Base-by-base conservation (phyloP, 2,113 vertebrate species). In the Pterocles burchelli region DNA sequence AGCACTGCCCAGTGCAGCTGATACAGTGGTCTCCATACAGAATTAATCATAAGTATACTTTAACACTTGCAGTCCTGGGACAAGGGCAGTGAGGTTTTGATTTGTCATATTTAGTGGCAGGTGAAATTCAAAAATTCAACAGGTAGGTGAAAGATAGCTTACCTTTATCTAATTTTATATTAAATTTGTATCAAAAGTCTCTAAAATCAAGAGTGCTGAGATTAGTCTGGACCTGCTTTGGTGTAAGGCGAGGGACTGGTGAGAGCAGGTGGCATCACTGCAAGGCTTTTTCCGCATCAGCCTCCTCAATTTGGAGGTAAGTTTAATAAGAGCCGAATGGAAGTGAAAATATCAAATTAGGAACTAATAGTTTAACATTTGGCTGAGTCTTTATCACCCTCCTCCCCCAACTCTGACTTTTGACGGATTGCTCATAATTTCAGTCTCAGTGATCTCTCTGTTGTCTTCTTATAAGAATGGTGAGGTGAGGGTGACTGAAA, bases 381-480 rank as follows among this genome's bases (percentile, higher is more conserved):
- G 96, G 90, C 96, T 97, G 95, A 97, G 90, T 90, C 86, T 95
- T 96, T 95, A 85, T 96, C 96, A 95, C 95, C 92, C 96, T 96
- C 96, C 94, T 97, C 96, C 96, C 76, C 93, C 96, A 75, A 58
- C 86, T 89, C 86, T 93, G 92, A 92, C 96, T 96, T 87, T 38
- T 93, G 86, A 92, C 86, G 95, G 86, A 92, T 96, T 95, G 96
- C 96, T 97, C 96, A 97, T 96, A 91, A 96, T 90, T 83, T 95
- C 92, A 85, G 85, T 96, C 89, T 94, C 92, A 10, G 85, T 92
- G 96, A 88, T 96, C 85, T 88, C 90, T 58, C n/a, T 95, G 80
- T 95, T 94, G 89, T 95, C 94, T 79, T 67, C 73, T 48, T 54
- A 58, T 93, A 96, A 96, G 96, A 95, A 94, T 94, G 90, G 88